A percentile compares a stretch with the other conserved stretches of the same genome.
These are phyloP conservation scores for Nesoenas mayeri DNA, from an alignment of 2,113 vertebrate genomes.

Conservation along the genomic window DNA sequence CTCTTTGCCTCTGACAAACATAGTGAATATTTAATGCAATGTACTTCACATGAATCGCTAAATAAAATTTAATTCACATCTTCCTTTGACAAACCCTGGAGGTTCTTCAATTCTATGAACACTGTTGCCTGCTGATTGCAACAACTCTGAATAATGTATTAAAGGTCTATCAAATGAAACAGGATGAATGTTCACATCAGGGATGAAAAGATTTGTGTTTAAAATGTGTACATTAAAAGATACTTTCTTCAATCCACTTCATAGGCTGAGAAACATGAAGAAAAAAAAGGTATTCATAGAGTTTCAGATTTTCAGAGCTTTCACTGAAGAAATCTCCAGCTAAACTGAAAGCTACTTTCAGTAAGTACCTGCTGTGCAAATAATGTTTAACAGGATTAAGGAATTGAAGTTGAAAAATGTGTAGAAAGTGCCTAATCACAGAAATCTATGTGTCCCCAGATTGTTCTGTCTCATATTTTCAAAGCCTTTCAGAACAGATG, in stretches of 20 bases:
- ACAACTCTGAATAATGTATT: background rate
- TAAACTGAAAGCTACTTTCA: background rate
- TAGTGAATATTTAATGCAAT: background rate
- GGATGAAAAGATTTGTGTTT: background rate
- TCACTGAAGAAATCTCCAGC: background rate
- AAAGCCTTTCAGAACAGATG: background rate
- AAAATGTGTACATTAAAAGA: background rate
- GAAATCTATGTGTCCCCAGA: background rate
- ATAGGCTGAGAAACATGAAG: background rate
- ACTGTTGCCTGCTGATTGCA: background rate
- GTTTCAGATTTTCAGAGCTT: background rate
- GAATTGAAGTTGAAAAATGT: background rate
- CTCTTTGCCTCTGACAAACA: background rate
- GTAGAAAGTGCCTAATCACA: background rate
- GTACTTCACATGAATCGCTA: background rate
- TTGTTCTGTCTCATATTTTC: background rate
- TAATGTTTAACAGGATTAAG: background rate
- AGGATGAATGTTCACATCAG: background rate
- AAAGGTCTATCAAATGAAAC: background rate
- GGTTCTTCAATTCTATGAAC: background rate
- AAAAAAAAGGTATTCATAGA: background rate
- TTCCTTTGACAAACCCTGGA: background rate
- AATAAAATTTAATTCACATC: background rate
- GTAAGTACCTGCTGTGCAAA: background rate
- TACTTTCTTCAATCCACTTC: background rate